Conservation (phyloP, 2,797 vertebrate species). For the Psittacula derbiana region DNA sequence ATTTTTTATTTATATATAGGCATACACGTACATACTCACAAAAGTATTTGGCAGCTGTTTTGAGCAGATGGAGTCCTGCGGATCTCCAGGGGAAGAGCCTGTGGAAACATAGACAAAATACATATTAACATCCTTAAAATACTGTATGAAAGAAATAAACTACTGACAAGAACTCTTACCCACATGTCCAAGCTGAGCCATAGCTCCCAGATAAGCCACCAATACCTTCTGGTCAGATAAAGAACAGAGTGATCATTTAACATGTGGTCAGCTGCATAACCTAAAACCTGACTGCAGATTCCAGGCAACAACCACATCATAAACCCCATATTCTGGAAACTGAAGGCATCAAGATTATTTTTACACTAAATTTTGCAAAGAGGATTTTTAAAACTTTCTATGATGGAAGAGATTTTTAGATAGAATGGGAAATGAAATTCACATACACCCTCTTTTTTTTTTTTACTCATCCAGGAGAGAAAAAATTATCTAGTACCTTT, state of each 20-base stretch:
- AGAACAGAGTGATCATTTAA: not conserved
- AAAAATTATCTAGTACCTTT: not conserved
- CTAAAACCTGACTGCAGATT: not conserved
- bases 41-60: constrained; percentile 38
- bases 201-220: not conserved
- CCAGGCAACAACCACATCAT: not conserved
- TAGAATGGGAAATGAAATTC: not conserved
- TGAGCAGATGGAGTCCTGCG: constrained; percentile 36
- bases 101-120: constrained; percentile 11
- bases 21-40: not conserved
- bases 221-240: not conserved
- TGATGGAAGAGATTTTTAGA: not conserved
- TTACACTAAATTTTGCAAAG: not conserved
- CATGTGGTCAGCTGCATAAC: not conserved
- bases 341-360: not conserved
- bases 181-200: not conserved
- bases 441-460: not conserved
- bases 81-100: constrained; percentile 11
- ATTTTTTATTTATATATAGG: not conserved
- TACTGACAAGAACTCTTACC: not conserved
- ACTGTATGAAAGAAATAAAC: constrained; percentile 4
- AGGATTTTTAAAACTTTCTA: not conserved
- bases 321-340: not conserved
- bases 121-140: constrained; percentile 10
- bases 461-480: not conserved